Percentiles rank a stretch among this genome's conserved stretches.
Conservation (phyloP, 2,113 vertebrate genomes). For the Scalopus aquaticus region DNA sequence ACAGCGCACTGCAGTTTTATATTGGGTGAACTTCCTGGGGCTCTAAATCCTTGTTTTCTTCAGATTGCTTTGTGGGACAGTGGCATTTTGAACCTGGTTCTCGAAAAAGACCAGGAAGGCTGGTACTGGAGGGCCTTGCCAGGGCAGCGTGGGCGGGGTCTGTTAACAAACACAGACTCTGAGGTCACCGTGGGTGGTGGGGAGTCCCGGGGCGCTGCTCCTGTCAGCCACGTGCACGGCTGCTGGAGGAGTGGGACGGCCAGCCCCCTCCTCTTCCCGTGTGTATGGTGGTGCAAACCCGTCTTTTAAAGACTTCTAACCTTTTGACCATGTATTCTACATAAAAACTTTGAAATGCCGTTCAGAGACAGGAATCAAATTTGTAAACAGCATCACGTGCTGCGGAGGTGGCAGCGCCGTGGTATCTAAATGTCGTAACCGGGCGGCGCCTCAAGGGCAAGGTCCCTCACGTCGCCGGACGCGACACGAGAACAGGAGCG, state of each 20-base stretch:
- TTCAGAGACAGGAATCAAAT: background rate
- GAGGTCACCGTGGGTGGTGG: accelerated
- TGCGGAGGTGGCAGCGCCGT: background rate
- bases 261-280: background rate
- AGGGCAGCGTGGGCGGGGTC: too few relatives aligned
- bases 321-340: background rate
- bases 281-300: background rate
- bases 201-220: too few relatives aligned
- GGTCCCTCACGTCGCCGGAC: background rate
- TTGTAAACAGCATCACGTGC: background rate
- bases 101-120: background rate
- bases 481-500: background rate
- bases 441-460: too few relatives aligned
- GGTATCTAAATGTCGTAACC: too few relatives aligned
- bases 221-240: background rate
- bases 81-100: background rate
- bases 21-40: background rate
- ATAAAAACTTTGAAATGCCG: background rate
- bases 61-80: background rate
- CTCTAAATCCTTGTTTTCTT: background rate
- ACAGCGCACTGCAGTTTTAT: background rate
- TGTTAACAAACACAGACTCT: background rate
- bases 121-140: background rate
- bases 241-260: too few relatives aligned
- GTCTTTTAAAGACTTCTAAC: background rate